Base-by-base conservation (phyloP, 2,113 vertebrate genomes). In the Caracal caracal region DNA sequence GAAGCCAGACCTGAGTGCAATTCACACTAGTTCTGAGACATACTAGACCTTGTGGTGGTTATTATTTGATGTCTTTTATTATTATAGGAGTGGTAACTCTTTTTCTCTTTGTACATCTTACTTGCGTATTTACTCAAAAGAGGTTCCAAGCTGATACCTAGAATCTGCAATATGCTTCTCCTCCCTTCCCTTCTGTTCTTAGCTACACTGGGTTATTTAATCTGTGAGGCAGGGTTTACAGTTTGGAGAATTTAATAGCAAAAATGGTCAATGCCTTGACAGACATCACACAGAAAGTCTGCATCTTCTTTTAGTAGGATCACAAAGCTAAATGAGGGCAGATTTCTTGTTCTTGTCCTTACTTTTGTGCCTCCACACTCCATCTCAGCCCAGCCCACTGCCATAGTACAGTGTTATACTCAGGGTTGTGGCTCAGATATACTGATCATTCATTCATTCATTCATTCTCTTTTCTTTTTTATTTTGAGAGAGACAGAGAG, bases 221-320 rank as follows among this genome's bases (percentile, higher is more conserved):
- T 33, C 40, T 73, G 76, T 28, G 20, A 35, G 15, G n/a, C 13
- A 30, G 19, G 10, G 40, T 81, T 90, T 43, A 80, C 12, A 92
- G 71, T 51, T 51, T 20, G 76, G 81, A 28, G n/a, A 93, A 83
- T 56, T 96, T 90, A 88, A 95, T 59, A 96, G 59, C 30, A 90
- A 84, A 90, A 65, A 11, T 88, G 47, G 24, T 10, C 40, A 82
- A 56, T 75, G 20, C 37, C 35, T 90, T 30, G 22, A 82, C 65
- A 40, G 37, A 79, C 94, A 26, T 76, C 40, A 93, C n/a, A 56
- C 10, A 37, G 51, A 33, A 81, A 84, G 37, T 26, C 51, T 80
- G 8, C 8, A 63, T 75, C 53, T 88, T 51, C 78, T 84, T 90
- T 79, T 83, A 82, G 6, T 61, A 35, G 76, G 30, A 35, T 53